A percentile compares a stretch with the other conserved stretches of the same genome.
Evolutionary conservation across 2,888 invertebrate species (phyloP).

Genomic region (Synergus laeviventris): DNA sequence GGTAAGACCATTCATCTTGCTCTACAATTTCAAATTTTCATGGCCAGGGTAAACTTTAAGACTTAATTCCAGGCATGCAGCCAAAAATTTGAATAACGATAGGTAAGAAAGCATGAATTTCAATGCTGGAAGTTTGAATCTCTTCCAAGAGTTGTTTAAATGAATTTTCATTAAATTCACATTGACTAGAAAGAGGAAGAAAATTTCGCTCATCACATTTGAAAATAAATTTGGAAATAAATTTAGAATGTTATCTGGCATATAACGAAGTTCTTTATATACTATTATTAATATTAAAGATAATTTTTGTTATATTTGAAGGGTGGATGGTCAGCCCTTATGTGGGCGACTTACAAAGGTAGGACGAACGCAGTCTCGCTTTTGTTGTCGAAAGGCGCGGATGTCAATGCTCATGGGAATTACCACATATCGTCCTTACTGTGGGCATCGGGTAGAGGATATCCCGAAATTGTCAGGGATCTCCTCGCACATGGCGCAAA

Average conservation of each 20-base stretch:
- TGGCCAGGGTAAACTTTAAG: neutral
- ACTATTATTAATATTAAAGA: neutral
- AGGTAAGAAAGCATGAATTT: neutral
- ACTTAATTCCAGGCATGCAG: conserved; percentile 11
- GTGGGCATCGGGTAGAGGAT: conserved; percentile 97
- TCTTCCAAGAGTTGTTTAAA: conserved; percentile 13
- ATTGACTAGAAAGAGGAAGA: neutral
- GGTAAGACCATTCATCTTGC: conserved; percentile 70
- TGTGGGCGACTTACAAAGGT: conserved; percentile 99
- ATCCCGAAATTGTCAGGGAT: conserved; percentile 89
- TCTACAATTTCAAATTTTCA: neutral
- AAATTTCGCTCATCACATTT: conserved; percentile 1
- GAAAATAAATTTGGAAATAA: neutral
- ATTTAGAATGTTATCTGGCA: neutral
- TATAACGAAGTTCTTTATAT: conserved; percentile 34
- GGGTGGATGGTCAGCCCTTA: conserved; percentile 98
- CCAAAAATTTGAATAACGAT: neutral
- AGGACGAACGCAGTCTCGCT: conserved; percentile 85
- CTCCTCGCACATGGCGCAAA: conserved; percentile 93
- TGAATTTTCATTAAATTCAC: neutral
- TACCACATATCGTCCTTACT: conserved; percentile 94
- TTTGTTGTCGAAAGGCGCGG: conserved; percentile 91
- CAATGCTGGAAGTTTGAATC: neutral
- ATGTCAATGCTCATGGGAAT: conserved; percentile 96
- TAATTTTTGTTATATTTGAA: conserved; percentile 72